Evolutionary conservation across 2,797 vertebrate genomes (phyloP), one percentile per base, ranked within the genome.

Genomic region (Pogoniulus pusillus): DNA sequence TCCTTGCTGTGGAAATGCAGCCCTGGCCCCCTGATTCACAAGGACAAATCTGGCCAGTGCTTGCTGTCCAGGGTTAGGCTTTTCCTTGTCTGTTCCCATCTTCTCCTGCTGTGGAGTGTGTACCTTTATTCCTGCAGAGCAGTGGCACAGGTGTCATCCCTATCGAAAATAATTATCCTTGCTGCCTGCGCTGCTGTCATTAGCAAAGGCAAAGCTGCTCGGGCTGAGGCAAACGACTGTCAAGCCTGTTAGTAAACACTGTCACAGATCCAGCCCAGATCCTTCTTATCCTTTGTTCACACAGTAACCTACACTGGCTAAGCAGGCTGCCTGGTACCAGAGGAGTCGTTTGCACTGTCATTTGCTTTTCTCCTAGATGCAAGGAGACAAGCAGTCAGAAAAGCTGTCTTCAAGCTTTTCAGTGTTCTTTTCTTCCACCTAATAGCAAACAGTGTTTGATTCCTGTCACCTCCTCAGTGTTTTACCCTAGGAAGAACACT

Each of bases 191-290:
- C 60, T 85, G 75, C 60, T 80, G 87, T 90, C 57, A 32, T 81
- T 68, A 68, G 22, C 68, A 74, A 90, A 90, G 57, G 53, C 63
- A 90, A 90, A 84, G 35, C 57, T 91, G 6, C 74, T 94, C 80
- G 84, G 71, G 30, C 5, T 85, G 91, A 93, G 60, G 83, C 82
- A 91, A 79, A 89, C 80, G 64, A 65, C 58, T 93, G 87, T 82
- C 85, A 91, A 92, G 54, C 37, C 64, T 92, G 65, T 89, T 93
- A 75, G 91, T 87, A 93, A 95, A 93, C 66, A 41, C 82, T 93
- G 85, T 91, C 80, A 91, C 73, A 89, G 68, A 93, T 86, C 58
- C 74, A 91, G 37, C 30, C 78, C 90, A 51, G 81, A 79, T 89
- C 45, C 64, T 91, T 78, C 73, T 88, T 68, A 88, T 86, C 71